Conservation (phyloP, 2,888 invertebrate genomes). For the Macaria notata region DNA sequence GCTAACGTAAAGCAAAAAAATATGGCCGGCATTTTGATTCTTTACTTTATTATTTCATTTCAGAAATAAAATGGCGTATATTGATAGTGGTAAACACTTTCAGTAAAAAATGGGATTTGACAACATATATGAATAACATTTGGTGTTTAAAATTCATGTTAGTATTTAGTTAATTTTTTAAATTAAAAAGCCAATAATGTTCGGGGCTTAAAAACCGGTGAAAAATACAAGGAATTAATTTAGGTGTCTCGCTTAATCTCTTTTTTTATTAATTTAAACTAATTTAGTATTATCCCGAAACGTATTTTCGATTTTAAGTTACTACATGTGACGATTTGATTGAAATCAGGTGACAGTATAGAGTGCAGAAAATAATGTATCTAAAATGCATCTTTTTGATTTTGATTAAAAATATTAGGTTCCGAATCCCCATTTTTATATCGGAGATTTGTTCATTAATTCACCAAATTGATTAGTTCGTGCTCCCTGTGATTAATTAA, state of each 20-base stretch:
- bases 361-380: no score
- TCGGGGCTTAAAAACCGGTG: conserved; percentile 32
- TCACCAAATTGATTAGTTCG: no score
- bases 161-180: conserved; percentile 23
- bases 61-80: conserved; percentile 22
- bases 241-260: conserved; percentile 25
- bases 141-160: conserved; percentile 5
- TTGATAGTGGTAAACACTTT: conserved; percentile 20
- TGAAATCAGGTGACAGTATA: no score
- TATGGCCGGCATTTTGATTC: no score
- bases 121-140: neutral
- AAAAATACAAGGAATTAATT: conserved; percentile 36
- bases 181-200: conserved; percentile 25
- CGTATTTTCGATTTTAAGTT: no score
- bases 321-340: no score
- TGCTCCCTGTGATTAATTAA: no score
- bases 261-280: conserved; percentile 9
- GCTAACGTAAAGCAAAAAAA: no score
- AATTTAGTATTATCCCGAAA: neutral
- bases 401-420: no score
- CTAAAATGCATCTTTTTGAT: no score
- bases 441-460: no score
- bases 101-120: neutral
- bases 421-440: no score
- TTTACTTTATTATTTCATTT: neutral